Conservation (phyloP, 2,797 vertebrate genomes). For the Bucorvus abyssinicus region DNA sequence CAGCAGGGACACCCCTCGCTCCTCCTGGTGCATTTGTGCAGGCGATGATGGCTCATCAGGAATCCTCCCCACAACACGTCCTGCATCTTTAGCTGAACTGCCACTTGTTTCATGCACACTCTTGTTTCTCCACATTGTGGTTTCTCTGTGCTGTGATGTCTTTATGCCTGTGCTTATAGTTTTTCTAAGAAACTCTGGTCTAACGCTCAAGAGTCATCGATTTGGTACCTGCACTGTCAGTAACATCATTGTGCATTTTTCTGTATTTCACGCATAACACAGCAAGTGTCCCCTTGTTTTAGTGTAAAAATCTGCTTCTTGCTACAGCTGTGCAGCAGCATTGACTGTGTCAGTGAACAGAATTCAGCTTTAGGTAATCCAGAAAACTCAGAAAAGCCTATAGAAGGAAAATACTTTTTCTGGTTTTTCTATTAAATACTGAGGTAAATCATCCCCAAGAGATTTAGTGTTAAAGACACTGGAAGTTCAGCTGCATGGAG, state of each 20-base stretch:
- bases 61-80: background rate
- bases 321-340: background rate
- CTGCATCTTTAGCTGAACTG: background rate
- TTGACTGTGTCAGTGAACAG: background rate
- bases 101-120: background rate
- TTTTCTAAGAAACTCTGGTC: background rate
- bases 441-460: background rate
- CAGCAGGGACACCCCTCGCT: background rate
- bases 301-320: background rate
- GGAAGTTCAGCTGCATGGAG: conserved; percentile 47
- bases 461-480: conserved; percentile 54
- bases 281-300: background rate
- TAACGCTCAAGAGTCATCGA: background rate
- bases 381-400: background rate
- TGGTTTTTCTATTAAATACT: background rate
- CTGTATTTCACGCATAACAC: background rate
- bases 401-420: background rate
- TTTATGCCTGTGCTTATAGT: background rate
- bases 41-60: background rate
- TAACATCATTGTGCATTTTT: background rate
- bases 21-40: background rate
- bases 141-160: background rate
- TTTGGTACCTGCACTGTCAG: background rate
- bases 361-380: background rate
- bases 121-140: background rate